Evolutionary conservation across 1,140 invertebrate species (phyloP).

Genomic region (Mycetomoellerius zeteki): DNA sequence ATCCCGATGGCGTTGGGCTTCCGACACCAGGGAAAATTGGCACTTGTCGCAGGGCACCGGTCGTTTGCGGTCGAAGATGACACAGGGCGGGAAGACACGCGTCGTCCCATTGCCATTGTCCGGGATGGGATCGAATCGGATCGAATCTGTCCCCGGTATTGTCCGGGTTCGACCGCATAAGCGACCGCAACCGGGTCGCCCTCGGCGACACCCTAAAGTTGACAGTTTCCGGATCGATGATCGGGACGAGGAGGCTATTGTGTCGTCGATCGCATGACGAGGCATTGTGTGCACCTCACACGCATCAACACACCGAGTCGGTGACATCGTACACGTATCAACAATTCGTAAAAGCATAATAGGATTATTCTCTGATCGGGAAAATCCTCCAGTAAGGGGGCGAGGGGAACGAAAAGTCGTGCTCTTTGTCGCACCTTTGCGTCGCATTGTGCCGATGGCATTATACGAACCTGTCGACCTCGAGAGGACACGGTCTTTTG

Average conservation of each 20-base stretch:
- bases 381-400: background rate
- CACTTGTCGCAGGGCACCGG: conserved; percentile 56
- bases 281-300: conserved; percentile 37
- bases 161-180: conserved; percentile 61
- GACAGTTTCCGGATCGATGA: conserved; percentile 68
- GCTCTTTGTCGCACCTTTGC: conserved; percentile 56
- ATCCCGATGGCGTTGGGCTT: background rate
- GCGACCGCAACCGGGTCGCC: conserved; percentile 48
- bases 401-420: conserved; percentile 58
- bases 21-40: conserved; percentile 33
- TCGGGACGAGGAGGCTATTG: conserved; percentile 23
- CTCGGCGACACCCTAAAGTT: conserved; percentile 62
- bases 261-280: conserved; percentile 49
- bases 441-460: conserved; percentile 18
- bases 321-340: conserved; percentile 75
- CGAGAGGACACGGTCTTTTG: conserved; percentile 30
- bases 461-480: conserved; percentile 29
- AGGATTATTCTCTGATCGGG: conserved; percentile 68
- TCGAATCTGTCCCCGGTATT: conserved; percentile 54
- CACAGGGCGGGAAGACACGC: conserved; percentile 56
- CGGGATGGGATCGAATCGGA: conserved; percentile 38
- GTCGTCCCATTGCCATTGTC: conserved; percentile 27
- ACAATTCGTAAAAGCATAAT: conserved; percentile 75
- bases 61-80: conserved; percentile 58
- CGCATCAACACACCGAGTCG: conserved; percentile 4